Base-by-base conservation (phyloP, 37 sponge, comb jelly and placozoan genomes). In the Chondrilla cf. caribensis region DNA sequence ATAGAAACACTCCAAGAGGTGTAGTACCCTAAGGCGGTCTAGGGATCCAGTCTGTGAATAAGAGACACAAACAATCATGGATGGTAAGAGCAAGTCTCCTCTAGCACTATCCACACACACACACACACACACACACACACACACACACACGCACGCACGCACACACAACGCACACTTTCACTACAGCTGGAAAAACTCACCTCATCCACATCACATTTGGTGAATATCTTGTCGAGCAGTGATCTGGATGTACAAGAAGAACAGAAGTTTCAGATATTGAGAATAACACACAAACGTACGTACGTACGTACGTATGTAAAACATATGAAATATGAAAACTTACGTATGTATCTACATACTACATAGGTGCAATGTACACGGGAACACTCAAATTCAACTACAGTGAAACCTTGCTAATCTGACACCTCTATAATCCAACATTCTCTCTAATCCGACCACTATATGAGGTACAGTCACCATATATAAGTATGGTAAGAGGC, bases 1-100 rank as follows among this genome's bases (percentile, higher is more conserved):
- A 33, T 87, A 91, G 58, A 67, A 91, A 25, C 54, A 6, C 17
- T 39, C 59, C 24, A 91, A 26, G 22, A 91, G 51, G 82, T 85
- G 75, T 39, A 91, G 85, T 31, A 91, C 71, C 33, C 81, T 36
- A 19, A 79, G 59, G 29, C 92, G 78, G 25, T 87, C 92, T 41
- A 91, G 21, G 24, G 66, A 9, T 19, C 70, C 78, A 43, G 62
- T 77, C 88, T 87, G 37, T 31, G 55, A 47, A 6, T 54, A 32
- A 76, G 25, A 76, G 7, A 76, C 77, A 39, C 77, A 76, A 40
- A 76, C 43, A 33, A 28, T 17, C 35, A 67, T 33, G 29, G 2
- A 67, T 26, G 35, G 29, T 1, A 4, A 3, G 68, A 8, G 35
- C 15, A 29, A 17, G 29, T 33, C n/a, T 29, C 4, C 24, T 21